A percentile compares a stretch with the other conserved stretches of the same genome.
Conservation (phyloP, 2,888 invertebrate species). For the Epistrophella euchroma region DNA sequence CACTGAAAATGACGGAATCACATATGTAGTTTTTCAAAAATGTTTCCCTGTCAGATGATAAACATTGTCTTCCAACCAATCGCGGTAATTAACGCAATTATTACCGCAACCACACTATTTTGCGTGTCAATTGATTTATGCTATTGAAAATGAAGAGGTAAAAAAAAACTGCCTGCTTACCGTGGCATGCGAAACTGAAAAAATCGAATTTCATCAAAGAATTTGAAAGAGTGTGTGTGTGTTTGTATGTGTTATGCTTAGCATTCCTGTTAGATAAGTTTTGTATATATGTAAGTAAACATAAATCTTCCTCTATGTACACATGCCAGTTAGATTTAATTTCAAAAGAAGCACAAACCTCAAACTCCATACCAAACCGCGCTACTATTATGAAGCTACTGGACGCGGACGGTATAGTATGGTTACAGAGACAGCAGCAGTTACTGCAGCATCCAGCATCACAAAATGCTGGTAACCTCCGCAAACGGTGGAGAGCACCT, state of each 20-base stretch:
- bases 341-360: conserved; percentile 74
- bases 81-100: conserved; percentile 69
- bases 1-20: too few species aligned
- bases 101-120: conserved; percentile 70
- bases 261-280: conserved; percentile 71
- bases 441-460: conserved; percentile 52
- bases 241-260: conserved; percentile 31
- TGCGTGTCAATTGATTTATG: conserved; percentile 75
- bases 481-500: conserved; percentile 68
- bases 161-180: conserved; percentile 40
- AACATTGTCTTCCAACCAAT: conserved; percentile 40
- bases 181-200: conserved; percentile 33
- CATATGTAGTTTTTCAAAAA: background rate
- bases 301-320: conserved; percentile 69
- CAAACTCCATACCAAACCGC: conserved; percentile 72
- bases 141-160: conserved; percentile 49
- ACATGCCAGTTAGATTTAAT: conserved; percentile 75
- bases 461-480: conserved; percentile 61
- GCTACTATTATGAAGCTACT: conserved; percentile 8
- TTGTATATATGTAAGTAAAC: conserved; percentile 30
- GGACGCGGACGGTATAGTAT: conserved; percentile 35
- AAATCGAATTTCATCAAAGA: conserved; percentile 59
- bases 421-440: conserved; percentile 12
- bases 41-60: conserved; percentile 22
- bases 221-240: conserved; percentile 5